Base-by-base conservation (phyloP, 1,140 invertebrate genomes). In the Cydia fagiglandana region DNA sequence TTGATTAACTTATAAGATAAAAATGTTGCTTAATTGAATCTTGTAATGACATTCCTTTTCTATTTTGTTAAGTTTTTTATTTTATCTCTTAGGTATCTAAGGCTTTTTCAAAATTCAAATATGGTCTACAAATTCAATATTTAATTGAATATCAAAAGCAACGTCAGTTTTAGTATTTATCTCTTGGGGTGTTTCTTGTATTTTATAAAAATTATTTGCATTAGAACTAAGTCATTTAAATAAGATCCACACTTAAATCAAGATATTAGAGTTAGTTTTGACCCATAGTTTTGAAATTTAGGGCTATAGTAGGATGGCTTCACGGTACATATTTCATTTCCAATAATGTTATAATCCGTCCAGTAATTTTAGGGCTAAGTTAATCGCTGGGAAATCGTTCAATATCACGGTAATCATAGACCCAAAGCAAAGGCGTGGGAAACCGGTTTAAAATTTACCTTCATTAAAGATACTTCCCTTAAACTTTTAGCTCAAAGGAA, bases 1-100 rank as follows among this genome's bases (percentile, higher is more conserved):
- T 61, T 61, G 56, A 61, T 61, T 61, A 61, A 61, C 56, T 61
- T 61, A 61, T 61, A 61, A 61, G 56, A 61, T 61, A 61, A 61
- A 61, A 61, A 61, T 20, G 56, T 61, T 10, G 17, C 56, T 61
- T 61, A 61, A 61, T 61, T 61, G 17, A 24, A 61, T 61, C 56
- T 10, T 61, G 56, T 61, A 61, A 61, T 61, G 20, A n/a, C 20
- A 61, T 61, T 61, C 56, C 20, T 61, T 12, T 24, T 61, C 17
- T 61, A 61, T 61, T 61, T 47, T 47, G 45, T 47, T 4, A 47
- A 47, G 45, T 47, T 47, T 47, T 47, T 61, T 10, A 24, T 24
- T 17, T 7, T 56, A 56, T 56, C 15, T 61, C 17, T 17, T 20
- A 61, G 56, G 12, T 61, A 24, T 3, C 20, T n/a, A n/a, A n/a